phyloP scores from a whole-genome alignment of 2,888 invertebrate genomes.

The Ichneumoninae sp. region DNA sequence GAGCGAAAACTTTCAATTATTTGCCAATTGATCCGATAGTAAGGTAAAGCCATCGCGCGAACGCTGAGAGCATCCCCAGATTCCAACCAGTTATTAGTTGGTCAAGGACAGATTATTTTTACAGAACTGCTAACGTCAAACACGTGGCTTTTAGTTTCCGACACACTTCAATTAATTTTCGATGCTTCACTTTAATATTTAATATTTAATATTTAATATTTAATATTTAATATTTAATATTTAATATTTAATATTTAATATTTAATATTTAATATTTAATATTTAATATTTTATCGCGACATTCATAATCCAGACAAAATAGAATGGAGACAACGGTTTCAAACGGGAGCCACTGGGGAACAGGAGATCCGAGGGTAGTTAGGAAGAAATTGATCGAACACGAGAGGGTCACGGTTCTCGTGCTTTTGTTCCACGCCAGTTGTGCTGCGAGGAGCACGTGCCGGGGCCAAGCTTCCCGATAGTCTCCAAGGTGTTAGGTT shows the following conservation, averaged over 20 bases:
- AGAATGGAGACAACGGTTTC: background rate
- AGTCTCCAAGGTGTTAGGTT: background rate
- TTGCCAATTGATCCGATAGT: slow-evolving; percentile 9
- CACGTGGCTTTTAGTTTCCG: background rate
- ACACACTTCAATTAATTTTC: background rate
- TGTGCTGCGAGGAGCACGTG: background rate
- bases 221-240: no score
- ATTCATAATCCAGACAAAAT: background rate
- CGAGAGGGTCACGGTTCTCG: background rate
- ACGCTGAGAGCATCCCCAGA: background rate
- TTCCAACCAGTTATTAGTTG: background rate
- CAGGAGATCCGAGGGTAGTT: background rate
- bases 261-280: no score
- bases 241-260: no score
- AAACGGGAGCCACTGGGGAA: background rate
- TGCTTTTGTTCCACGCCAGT: background rate
- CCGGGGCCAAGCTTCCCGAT: background rate
- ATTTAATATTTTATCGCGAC: no score
- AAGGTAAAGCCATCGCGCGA: background rate
- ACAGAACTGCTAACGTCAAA: background rate
- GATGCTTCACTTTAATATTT: no score
- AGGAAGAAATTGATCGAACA: slow-evolving; percentile 7
- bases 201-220: no score
- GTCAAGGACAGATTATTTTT: background rate
- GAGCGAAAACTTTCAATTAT: slow-evolving; percentile 15